Evolutionary conservation across 2,797 vertebrate genomes (phyloP).

Genomic region (Oreochromis mossambicus): DNA sequence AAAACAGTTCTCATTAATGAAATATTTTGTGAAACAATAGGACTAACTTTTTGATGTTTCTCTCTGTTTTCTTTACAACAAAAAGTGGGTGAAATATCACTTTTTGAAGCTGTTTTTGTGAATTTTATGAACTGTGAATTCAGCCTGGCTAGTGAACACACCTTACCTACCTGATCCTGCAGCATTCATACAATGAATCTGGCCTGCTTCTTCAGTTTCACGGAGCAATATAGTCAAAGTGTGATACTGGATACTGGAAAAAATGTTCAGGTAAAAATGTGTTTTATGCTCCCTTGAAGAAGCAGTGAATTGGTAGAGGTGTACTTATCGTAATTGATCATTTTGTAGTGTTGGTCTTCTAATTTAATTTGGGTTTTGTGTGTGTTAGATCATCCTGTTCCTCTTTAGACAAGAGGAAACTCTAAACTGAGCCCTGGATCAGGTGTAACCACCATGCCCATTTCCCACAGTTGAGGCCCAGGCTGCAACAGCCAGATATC

Average conservation of each 20-base stretch:
- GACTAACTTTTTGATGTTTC: not conserved
- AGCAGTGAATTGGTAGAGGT: slow-evolving; percentile 7
- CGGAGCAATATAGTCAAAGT: not conserved
- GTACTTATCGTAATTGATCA: slow-evolving; percentile 58
- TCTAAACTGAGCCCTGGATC: slow-evolving; percentile 73
- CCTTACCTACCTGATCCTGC: slow-evolving; percentile 5
- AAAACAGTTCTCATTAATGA: not conserved
- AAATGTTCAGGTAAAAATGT: not conserved
- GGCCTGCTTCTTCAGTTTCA: slow-evolving; percentile 1
- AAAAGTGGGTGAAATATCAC: not conserved
- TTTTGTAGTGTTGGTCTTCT: slow-evolving; percentile 45
- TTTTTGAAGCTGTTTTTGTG: not conserved
- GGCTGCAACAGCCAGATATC: slow-evolving; percentile 70
- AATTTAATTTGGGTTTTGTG: slow-evolving; percentile 48
- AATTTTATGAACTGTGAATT: not conserved
- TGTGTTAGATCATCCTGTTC: slow-evolving; percentile 47
- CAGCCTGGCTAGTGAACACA: not conserved
- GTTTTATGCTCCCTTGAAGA: slow-evolving; percentile 8
- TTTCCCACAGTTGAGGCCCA: slow-evolving; percentile 78
- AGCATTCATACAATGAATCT: not conserved
- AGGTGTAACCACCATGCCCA: slow-evolving; percentile 62
- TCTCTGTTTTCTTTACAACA: not conserved
- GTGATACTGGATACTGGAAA: slow-evolving; percentile 30
- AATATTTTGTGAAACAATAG: not conserved
- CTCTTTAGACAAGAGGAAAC: slow-evolving; percentile 61